A percentile compares a stretch with the other conserved stretches of the same genome.
Conservation (phyloP, 2,888 invertebrate genomes). For the Smittia sp. region DNA sequence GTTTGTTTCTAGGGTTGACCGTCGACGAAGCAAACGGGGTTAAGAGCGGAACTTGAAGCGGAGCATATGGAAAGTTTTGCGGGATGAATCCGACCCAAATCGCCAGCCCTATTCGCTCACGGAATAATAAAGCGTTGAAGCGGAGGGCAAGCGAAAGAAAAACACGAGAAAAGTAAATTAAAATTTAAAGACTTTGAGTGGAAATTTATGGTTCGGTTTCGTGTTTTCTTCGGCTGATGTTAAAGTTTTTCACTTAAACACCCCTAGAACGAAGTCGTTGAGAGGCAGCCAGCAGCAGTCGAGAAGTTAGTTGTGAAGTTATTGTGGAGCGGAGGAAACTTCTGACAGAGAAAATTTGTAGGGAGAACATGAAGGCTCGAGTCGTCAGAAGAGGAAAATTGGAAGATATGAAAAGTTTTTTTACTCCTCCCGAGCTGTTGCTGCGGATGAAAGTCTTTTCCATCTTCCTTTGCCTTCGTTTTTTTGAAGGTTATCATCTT, state of each 20-base stretch:
- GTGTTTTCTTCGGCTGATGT: not conserved
- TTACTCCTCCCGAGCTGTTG: not conserved
- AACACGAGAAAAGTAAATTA: constrained; percentile 33
- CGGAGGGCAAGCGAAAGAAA: not conserved
- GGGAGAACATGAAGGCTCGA: not conserved
- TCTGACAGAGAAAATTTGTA: constrained; percentile 36
- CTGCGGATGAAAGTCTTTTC: constrained; percentile 3
- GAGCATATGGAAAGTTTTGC: constrained; percentile 24
- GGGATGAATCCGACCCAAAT: not conserved
- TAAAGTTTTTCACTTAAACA: constrained; percentile 16
- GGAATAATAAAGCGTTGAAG: not conserved
- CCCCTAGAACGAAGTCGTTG: constrained; percentile 2
- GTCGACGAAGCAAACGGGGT: not conserved
- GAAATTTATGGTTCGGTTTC: constrained; percentile 29
- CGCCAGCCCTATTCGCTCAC: not conserved
- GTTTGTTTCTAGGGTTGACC: not conserved
- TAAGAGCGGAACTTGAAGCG: too few species aligned
- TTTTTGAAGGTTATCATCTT: constrained; percentile 34
- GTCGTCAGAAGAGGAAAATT: not conserved
- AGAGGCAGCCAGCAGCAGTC: not conserved
- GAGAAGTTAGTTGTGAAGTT: constrained; percentile 33
- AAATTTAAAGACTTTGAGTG: constrained; percentile 35
- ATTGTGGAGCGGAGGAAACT: constrained; percentile 22
- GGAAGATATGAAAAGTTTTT: constrained; percentile 27
- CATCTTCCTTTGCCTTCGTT: constrained; percentile 28